A percentile compares a stretch with the other conserved stretches of the same genome.
These are phyloP conservation scores for Eulemur macaco DNA, from an alignment of 2,113 vertebrate genomes.

Conservation along the genomic window DNA sequence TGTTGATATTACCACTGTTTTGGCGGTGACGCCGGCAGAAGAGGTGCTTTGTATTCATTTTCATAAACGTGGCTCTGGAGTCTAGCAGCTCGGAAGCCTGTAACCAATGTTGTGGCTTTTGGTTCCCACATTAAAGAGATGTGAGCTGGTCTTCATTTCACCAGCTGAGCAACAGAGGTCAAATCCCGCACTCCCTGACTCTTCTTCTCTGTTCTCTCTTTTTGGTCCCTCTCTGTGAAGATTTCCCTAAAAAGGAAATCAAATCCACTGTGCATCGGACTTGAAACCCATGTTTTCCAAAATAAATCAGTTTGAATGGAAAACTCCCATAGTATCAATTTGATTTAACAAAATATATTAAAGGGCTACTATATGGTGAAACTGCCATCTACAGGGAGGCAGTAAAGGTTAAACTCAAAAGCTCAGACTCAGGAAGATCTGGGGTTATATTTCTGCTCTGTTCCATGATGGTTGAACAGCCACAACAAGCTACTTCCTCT, in stretches of 20 bases:
- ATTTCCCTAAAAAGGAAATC: neutral
- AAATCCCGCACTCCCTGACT: neutral
- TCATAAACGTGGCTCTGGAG: neutral
- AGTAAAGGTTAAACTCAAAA: neutral
- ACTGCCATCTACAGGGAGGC: neutral
- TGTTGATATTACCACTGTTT: neutral
- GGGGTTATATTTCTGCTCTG: neutral
- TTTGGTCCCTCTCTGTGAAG: neutral
- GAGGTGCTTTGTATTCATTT: neutral
- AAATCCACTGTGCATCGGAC: neutral
- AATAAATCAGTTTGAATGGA: neutral
- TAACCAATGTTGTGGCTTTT: neutral
- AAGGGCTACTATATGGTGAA: neutral
- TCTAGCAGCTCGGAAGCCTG: neutral
- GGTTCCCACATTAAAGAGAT: neutral
- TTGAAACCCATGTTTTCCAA: neutral
- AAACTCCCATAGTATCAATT: neutral
- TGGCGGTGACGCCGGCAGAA: neutral
- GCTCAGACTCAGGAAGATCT: neutral
- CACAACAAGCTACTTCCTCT: neutral
- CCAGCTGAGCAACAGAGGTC: neutral
- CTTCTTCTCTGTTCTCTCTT: neutral
- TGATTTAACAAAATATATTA: slow-evolving; percentile 20
- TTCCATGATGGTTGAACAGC: neutral
- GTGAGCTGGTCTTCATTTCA: neutral